Conservation (phyloP, 2,888 invertebrate species). For the Diaprepes abbreviatus region DNA sequence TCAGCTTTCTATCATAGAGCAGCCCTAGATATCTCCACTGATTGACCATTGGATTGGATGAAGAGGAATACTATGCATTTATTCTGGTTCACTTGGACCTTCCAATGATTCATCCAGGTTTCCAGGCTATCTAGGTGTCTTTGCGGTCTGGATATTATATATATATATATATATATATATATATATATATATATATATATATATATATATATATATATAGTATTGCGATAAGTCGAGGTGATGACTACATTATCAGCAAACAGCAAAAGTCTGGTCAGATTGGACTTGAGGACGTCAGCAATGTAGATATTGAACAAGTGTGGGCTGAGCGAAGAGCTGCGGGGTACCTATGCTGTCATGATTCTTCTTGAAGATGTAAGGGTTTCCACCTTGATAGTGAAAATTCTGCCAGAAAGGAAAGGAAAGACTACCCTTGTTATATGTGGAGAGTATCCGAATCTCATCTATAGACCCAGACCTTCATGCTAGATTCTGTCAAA, state of each 20-base stretch:
- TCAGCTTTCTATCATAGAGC: no score
- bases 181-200: no score
- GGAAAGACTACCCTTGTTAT: not conserved
- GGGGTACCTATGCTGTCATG: not conserved
- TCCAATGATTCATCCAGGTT: not conserved
- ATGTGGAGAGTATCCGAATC: not conserved
- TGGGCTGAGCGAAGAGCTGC: not conserved
- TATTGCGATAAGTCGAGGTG: not conserved
- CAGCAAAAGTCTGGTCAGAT: not conserved
- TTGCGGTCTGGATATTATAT: not conserved
- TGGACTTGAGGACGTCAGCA: not conserved
- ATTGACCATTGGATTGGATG: no score
- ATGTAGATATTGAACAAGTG: not conserved
- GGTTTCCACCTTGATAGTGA: not conserved
- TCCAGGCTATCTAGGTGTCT: not conserved
- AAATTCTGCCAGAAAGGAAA: not conserved
- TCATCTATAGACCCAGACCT: not conserved
- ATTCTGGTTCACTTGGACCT: not conserved
- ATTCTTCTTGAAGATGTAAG: not conserved
- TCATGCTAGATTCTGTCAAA: conserved; percentile 8
- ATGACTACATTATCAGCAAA: not conserved
- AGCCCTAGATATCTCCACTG: no score
- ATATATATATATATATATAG: no score
- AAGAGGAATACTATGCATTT: not conserved
- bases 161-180: no score